Conservation (phyloP, 1,140 invertebrate species). For the Calliphora vicina region DNA sequence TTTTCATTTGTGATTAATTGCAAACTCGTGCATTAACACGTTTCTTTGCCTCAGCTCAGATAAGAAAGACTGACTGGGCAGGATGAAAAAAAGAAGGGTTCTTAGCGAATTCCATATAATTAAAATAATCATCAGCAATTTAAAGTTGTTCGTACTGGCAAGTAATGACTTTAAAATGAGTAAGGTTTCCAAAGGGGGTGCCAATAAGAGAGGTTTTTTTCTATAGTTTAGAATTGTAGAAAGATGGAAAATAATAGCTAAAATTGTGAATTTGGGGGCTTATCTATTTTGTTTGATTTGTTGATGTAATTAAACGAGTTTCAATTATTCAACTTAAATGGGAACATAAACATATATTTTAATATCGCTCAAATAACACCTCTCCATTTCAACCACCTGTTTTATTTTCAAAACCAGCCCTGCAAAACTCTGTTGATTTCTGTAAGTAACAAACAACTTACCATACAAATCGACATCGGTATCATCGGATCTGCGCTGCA, state of each 20-base stretch:
- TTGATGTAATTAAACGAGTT: too few species aligned
- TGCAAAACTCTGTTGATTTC: too few species aligned
- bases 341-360: too few species aligned
- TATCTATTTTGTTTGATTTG: too few species aligned
- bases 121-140: slow-evolving; percentile 6
- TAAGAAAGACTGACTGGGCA: not conserved
- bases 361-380: too few species aligned
- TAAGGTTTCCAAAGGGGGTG: not conserved
- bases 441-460: slow-evolving; percentile 31
- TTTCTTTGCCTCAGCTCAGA: not conserved
- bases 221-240: too few species aligned
- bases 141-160: not conserved
- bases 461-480: slow-evolving; percentile 57
- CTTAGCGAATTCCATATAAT: not conserved
- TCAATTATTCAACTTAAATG: too few species aligned
- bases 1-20: not conserved
- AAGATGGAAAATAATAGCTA: too few species aligned
- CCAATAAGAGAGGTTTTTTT: not conserved
- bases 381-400: too few species aligned
- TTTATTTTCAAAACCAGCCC: too few species aligned
- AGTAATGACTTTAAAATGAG: not conserved
- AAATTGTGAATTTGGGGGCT: too few species aligned
- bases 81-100: not conserved
- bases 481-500: slow-evolving; percentile 57
- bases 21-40: slow-evolving; percentile 4